Evolutionary conservation across 2,113 vertebrate species (phyloP).

Genomic region (Colinus virginianus): DNA sequence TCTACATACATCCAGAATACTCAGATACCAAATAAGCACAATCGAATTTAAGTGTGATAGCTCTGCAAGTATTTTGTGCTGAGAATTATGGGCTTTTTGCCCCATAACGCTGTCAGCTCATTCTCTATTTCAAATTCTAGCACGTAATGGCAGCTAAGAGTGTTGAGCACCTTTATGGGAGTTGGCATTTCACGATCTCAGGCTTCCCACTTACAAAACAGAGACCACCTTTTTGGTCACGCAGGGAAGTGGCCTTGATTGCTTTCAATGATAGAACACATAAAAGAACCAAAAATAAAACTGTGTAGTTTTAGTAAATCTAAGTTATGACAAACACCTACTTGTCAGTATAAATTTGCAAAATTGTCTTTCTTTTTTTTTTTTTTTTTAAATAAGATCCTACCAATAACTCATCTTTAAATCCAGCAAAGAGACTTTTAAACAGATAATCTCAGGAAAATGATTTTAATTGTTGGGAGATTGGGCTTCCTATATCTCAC

Average conservation of each 20-base stretch:
- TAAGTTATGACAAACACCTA: constrained; percentile 61
- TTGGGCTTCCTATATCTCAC: not conserved
- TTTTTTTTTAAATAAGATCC: constrained; percentile 44
- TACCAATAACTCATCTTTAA: not conserved
- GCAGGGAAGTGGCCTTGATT: not conserved
- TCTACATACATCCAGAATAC: fast-evolving
- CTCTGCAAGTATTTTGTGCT: not conserved
- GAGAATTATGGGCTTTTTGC: not conserved
- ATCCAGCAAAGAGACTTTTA: constrained; percentile 10
- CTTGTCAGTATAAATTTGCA: constrained; percentile 65
- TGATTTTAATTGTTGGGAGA: constrained; percentile 5
- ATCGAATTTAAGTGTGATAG: not conserved
- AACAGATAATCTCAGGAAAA: constrained; percentile 18
- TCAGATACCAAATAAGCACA: not conserved
- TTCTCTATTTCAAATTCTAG: not conserved
- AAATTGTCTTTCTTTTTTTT: constrained; percentile 56
- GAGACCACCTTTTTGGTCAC: not conserved
- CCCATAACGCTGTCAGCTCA: not conserved
- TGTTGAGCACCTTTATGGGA: not conserved
- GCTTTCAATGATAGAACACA: not conserved
- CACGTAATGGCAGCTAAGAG: not conserved
- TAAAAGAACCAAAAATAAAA: constrained; percentile 51
- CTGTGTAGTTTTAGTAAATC: constrained; percentile 47
- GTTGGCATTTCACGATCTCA: not conserved
- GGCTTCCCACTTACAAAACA: not conserved